Evolutionary conservation across 2,797 vertebrate species (phyloP), one percentile per base, ranked within the genome.

Genomic region (Amphiprion clarkii): DNA sequence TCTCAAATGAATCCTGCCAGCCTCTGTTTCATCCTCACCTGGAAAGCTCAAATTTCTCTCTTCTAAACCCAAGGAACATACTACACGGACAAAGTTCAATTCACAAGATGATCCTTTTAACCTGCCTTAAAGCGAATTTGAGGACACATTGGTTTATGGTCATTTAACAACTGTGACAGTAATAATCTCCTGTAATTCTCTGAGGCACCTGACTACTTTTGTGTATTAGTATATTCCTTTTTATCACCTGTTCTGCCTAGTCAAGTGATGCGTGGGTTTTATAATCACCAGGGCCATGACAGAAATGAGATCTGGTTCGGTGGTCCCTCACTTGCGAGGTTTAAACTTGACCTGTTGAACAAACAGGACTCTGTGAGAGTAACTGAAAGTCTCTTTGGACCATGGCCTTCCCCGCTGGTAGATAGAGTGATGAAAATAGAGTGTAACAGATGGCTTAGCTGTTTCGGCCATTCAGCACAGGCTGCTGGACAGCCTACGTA

Each of bases 391-490:
- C 80, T 74, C 73, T 79, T 68, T 67, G 66, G 86, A 71, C 74
- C 1, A 14, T 31, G 52, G 69, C 68, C 77, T 74, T 86, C 67
- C 85, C 77, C n/a, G 8, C 79, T 90, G 84, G 64, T 87, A 84
- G 74, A 81, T 87, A 83, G 64, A 81, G 82, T 81, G 90, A 89
- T 93, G 92, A 87, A 94, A 94, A 95, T 93, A 93, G 91, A 94
- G 88, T 72, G 67, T 77, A 88, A 87, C 94, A 95, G 95, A 95
- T 95, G 94, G 94, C 90, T 62, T 85, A 78, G 90, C 78, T 86
- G 87, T 90, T 88, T 92, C 86, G 70, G 36, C 61, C 70, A 66
- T 89, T 91, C 92, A 90, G 88, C 79, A 79, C 86, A 90, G 88
- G 83, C 87, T 90, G 90, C 84, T 83, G 87, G 90, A 81, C 83